Base-by-base conservation (phyloP, 92 coral and sea anemone species). In the Zoanthus solanderi region DNA sequence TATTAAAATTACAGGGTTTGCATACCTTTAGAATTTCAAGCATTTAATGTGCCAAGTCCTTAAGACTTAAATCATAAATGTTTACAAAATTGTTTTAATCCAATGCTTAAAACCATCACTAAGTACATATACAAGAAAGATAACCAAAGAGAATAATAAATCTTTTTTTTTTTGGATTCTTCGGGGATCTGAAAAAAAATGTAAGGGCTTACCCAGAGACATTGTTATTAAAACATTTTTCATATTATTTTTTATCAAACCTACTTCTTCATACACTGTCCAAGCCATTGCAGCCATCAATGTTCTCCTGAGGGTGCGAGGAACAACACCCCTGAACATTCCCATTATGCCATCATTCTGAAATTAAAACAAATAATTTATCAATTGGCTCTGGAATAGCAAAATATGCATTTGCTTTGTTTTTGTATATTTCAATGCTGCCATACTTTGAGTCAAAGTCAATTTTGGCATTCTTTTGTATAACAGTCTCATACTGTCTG, bases 231-330 rank as follows among this genome's bases (percentile, higher is more conserved):
- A 31, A 7, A 67, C 11, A 1, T 10, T 23, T 23, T 63, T 28
- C 29, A 31, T 29, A 69, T 23, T 12, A 69, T 15, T 1, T 34
- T 37, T 34, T 72, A 4, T 72, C 6, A 17, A 45, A 34, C 76
- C 73, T 86, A 96, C 98, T 91, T 90, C 94, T 87, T 96, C 98
- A 90, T 95, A 96, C 54, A 96, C 98, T 66, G 98, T 96, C 98
- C 98, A 96, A 0, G 98, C 95, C 96, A 96, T 90, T 50, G 98
- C 96, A 46, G 98, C 96, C 98, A 96, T 95, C 5, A 95, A 92
- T 15, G 98, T 95, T 79, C 96, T 90, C 56, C 98, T 93, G 8
- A 96, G 78, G 14, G 98, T 92, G 23, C 98, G 94, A 72, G 98
- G 98, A 53, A 96, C 94, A 47, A 96, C 71, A 5, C 98, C 98